A percentile compares a stretch with the other conserved stretches of the same genome.
These are phyloP conservation scores for Dione vanillae DNA, from an alignment of 2,888 invertebrate species.

Conservation along the genomic window DNA sequence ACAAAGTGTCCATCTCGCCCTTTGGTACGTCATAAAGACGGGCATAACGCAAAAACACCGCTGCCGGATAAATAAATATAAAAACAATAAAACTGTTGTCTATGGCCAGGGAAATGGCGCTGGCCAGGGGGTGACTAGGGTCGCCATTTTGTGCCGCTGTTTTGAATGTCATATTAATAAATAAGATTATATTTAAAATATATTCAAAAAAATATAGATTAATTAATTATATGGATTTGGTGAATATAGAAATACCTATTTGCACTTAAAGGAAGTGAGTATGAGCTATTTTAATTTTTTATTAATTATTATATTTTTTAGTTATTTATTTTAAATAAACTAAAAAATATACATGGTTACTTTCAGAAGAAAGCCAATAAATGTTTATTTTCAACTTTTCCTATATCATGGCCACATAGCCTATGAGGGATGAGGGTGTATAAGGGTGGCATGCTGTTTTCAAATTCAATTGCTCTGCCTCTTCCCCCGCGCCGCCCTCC, in stretches of 20 bases:
- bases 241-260: no score
- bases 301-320: no score
- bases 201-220: no score
- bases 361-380: background rate
- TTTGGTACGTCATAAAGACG: conserved; percentile 71
- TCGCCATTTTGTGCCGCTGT: conserved; percentile 52
- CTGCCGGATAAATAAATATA: conserved; percentile 80
- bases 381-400: background rate
- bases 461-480: conserved; percentile 77
- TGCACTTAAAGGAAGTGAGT: no score
- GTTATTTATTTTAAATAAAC: no score
- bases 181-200: no score
- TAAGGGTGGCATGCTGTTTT: conserved; percentile 66
- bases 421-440: conserved; percentile 44
- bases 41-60: conserved; percentile 72
- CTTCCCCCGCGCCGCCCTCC: conserved; percentile 50
- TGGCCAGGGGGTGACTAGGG: conserved; percentile 66
- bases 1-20: conserved; percentile 53
- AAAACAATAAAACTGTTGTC: conserved; percentile 84
- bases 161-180: background rate
- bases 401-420: conserved; percentile 11
- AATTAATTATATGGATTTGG: no score
- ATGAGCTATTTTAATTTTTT: no score
- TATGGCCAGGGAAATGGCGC: conserved; percentile 80
- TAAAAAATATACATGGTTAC: no score